phyloP scores from a whole-genome alignment of 2,888 invertebrate species.

The Diaprepes abbreviatus region DNA sequence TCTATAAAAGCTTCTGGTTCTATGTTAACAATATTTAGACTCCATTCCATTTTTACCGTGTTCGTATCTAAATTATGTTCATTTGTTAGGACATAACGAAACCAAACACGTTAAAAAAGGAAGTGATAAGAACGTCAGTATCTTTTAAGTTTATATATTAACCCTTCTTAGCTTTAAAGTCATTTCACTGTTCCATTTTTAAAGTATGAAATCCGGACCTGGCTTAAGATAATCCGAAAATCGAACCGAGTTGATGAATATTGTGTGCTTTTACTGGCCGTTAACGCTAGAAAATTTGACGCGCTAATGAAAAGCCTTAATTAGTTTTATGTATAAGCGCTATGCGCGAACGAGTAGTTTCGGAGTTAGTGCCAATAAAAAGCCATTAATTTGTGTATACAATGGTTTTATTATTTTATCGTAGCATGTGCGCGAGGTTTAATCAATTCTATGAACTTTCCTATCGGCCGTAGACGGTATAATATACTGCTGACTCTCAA shows the following conservation, averaged over 20 bases:
- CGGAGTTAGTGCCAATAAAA: slow-evolving; percentile 10
- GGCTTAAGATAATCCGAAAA: neutral
- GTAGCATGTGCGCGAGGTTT: neutral
- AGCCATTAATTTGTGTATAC: neutral
- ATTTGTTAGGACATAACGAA: too few relatives aligned
- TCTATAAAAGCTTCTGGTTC: too few relatives aligned
- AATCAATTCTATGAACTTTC: neutral
- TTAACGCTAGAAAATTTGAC: slow-evolving; percentile 19
- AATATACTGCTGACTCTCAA: too few relatives aligned
- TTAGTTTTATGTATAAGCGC: slow-evolving; percentile 22
- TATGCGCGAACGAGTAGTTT: slow-evolving; percentile 7
- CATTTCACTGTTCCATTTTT: too few relatives aligned
- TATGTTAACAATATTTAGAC: too few relatives aligned
- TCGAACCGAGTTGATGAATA: slow-evolving; percentile 6
- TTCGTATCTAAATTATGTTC: too few relatives aligned
- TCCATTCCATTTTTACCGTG: too few relatives aligned
- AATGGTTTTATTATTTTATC: neutral
- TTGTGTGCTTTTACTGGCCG: slow-evolving; percentile 22
- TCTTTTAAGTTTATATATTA: too few relatives aligned
- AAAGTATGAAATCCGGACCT: slow-evolving; percentile 4
- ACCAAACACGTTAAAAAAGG: too few relatives aligned
- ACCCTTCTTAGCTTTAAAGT: too few relatives aligned
- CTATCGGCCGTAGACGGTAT: neutral
- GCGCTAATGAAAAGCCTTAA: slow-evolving; percentile 20
- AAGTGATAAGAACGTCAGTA: too few relatives aligned